Evolutionary conservation across 2,888 invertebrate genomes (phyloP).

Genomic region (Malacosoma neustria): DNA sequence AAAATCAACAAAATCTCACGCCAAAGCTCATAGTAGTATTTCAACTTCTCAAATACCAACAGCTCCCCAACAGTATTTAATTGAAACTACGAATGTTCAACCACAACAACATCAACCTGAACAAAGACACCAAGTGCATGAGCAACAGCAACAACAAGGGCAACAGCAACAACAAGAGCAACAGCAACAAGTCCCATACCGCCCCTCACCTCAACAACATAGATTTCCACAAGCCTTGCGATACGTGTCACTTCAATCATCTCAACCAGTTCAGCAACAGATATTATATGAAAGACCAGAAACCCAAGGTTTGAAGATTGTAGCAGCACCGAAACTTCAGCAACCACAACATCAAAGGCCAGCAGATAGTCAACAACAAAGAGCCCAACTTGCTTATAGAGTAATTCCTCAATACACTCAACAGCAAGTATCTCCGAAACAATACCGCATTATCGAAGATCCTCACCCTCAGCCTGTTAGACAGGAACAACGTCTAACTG

Average conservation of each 20-base stretch:
- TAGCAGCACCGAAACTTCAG: slow-evolving; percentile 58
- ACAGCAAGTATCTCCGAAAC: slow-evolving; percentile 53
- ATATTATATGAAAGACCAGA: slow-evolving; percentile 52
- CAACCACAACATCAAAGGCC: slow-evolving; percentile 30
- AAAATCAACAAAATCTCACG: slow-evolving; percentile 51
- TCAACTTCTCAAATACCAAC: slow-evolving; percentile 35
- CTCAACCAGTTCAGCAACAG: slow-evolving; percentile 36
- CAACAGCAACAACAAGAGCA: slow-evolving; percentile 34
- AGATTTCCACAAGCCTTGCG: slow-evolving; percentile 42
- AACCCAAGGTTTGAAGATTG: slow-evolving; percentile 58
- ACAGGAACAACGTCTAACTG: slow-evolving; percentile 45
- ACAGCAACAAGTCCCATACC: slow-evolving; percentile 18
- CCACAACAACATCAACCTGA: slow-evolving; percentile 33
- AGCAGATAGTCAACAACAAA: slow-evolving; percentile 19
- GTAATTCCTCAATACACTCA: slow-evolving; percentile 50
- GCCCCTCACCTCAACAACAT: slow-evolving; percentile 25
- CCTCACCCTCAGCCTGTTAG: slow-evolving; percentile 41
- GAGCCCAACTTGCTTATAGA: slow-evolving; percentile 38
- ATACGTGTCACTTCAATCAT: slow-evolving; percentile 37
- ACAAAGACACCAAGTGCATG: slow-evolving; percentile 4
- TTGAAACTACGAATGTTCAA: slow-evolving; percentile 66
- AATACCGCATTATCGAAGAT: slow-evolving; percentile 51
- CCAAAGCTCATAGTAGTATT: slow-evolving; percentile 34
- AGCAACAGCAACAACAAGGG: slow-evolving; percentile 21
- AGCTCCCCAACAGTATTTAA: slow-evolving; percentile 65